These are phyloP conservation scores for Caracal caracal DNA, from an alignment of 2,113 vertebrate species.

Conservation along the genomic window DNA sequence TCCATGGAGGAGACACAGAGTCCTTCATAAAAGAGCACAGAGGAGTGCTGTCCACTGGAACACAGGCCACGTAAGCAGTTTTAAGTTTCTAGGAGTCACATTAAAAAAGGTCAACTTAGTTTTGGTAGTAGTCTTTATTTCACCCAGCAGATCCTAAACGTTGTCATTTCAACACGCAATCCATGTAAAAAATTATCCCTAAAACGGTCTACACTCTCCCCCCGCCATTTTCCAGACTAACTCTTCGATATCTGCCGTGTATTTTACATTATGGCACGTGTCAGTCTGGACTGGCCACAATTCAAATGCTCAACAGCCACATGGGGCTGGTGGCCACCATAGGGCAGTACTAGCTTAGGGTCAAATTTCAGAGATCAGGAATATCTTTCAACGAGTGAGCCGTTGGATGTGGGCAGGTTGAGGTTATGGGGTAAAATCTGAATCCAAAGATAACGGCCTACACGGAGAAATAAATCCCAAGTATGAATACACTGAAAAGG, in stretches of 20 bases:
- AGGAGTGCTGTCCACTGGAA: neutral
- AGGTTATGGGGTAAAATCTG: neutral
- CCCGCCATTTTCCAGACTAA: neutral
- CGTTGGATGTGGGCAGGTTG: neutral
- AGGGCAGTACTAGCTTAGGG: neutral
- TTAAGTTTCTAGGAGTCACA: neutral
- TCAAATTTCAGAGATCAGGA: neutral
- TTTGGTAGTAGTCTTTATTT: neutral
- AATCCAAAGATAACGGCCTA: neutral
- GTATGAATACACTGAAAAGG: neutral
- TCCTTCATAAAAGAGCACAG: neutral
- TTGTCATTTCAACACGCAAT: neutral
- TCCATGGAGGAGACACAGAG: neutral
- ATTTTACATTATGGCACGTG: neutral
- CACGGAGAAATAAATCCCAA: neutral
- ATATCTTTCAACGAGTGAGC: neutral
- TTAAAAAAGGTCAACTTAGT: neutral
- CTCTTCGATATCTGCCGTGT: too few species aligned
- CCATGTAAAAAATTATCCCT: neutral
- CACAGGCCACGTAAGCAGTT: fast-evolving
- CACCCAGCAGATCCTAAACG: neutral
- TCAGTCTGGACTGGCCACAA: neutral
- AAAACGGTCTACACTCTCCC: neutral
- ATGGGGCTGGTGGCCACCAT: fast-evolving
- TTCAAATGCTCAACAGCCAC: neutral